Base-by-base conservation (phyloP, 2,797 vertebrate species). In the Pteropus rufus region DNA sequence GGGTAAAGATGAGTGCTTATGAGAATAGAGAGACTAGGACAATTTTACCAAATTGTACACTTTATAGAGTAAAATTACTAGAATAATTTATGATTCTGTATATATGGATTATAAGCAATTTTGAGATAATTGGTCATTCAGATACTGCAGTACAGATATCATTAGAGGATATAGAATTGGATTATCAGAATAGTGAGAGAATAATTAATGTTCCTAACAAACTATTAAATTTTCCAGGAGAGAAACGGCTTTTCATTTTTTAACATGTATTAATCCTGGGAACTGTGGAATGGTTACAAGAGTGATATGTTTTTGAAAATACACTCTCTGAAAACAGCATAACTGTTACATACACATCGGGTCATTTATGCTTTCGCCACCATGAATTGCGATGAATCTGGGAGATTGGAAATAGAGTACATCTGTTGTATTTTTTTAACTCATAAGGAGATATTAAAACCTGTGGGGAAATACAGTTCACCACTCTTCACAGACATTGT, bases 61-160 rank as follows among this genome's bases (percentile, higher is more conserved):
- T 94, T 81, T 76, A 84, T 87, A 94, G 83, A 67, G 62, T 73
- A 94, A 96, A 97, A 97, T 97, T 94, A 86, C 75, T 96, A 79
- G 97, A 91, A 95, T 97, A 93, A 91, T 67, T 24, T 95, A 60
- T 94, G 76, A 97, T 94, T 96, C 62, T 95, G 19, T 92, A 26
- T 89, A 39, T 73, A 88, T 96, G 67, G 49, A 23, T 1, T 76
- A 97, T 89, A 96, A 95, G 77, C 95, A 69, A 92, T 96, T 85
- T 96, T 94, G 91, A 97, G 62, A 93, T 92, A 96, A 96, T 88
- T 93, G 93, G 90, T 96, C 93, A 90, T 26, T 86, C 86, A 95
- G 85, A 89, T 76, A 65, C 81, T 54, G 8, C 15, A 76, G 76
- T 93, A 44, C 52, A 96, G 69, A n/a, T 97, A 39, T 58, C 87